A percentile compares a stretch with the other conserved stretches of the same genome.
phyloP scores from a whole-genome alignment of 2,888 invertebrate species.

The Clanis bilineata region DNA sequence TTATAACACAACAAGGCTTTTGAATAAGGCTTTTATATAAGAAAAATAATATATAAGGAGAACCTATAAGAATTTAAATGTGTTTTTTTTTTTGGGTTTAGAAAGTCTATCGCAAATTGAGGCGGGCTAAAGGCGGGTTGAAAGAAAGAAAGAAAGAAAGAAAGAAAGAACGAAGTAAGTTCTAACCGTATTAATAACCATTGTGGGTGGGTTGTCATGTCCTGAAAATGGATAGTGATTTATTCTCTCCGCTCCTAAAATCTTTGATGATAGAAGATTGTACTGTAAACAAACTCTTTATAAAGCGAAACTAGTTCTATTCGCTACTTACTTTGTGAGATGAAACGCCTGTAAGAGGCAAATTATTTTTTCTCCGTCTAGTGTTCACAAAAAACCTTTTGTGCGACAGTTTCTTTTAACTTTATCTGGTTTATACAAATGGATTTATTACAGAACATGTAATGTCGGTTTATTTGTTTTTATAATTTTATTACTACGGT shows the following conservation, averaged over 20 bases:
- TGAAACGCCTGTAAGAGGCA: background rate
- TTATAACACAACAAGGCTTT: too few relatives aligned
- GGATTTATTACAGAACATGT: background rate
- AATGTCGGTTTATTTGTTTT: background rate
- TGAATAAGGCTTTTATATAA: too few relatives aligned
- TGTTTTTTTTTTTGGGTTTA: too few relatives aligned
- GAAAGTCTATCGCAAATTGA: too few relatives aligned
- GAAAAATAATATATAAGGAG: too few relatives aligned
- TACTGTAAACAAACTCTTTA: slow-evolving; percentile 30
- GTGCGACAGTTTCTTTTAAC: background rate
- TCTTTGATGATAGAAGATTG: slow-evolving; percentile 31
- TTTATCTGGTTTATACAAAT: background rate
- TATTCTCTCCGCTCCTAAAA: slow-evolving; percentile 13
- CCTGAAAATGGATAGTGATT: slow-evolving; percentile 15
- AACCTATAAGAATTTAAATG: too few relatives aligned
- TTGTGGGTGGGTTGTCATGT: background rate
- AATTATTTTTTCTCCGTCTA: background rate
- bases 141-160: too few relatives aligned
- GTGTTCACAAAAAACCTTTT: background rate
- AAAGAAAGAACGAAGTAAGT: background rate
- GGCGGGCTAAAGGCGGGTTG: too few relatives aligned
- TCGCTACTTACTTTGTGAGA: slow-evolving; percentile 37
- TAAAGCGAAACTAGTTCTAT: slow-evolving; percentile 37
- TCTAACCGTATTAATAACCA: background rate
- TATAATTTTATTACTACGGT: background rate